Conservation (phyloP, 1,140 invertebrate genomes). For the Leptinotarsa undecemlineata region DNA sequence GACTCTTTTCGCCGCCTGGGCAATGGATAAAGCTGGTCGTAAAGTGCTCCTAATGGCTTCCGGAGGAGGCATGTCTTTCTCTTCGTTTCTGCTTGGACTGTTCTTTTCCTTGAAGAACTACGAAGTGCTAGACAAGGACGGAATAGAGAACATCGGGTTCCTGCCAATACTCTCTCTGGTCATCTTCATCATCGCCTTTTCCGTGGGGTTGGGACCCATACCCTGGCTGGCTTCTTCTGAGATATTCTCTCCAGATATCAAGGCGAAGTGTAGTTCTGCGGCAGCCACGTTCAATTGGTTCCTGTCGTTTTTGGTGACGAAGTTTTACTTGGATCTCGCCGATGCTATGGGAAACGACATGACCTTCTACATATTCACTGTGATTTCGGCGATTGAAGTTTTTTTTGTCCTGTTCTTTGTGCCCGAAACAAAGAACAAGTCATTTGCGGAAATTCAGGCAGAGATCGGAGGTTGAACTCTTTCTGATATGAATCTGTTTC, state of each 20-base stretch:
- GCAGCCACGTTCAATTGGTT: constrained; percentile 80
- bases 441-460: constrained; percentile 72
- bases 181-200: constrained; percentile 78
- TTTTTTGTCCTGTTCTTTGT: constrained; percentile 67
- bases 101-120: constrained; percentile 62
- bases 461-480: constrained; percentile 55
- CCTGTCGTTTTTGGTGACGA: constrained; percentile 82
- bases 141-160: constrained; percentile 56
- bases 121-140: constrained; percentile 37
- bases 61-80: constrained; percentile 65
- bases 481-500: too few species aligned
- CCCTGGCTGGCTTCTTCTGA: constrained; percentile 80
- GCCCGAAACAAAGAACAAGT: constrained; percentile 79
- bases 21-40: constrained; percentile 72
- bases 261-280: constrained; percentile 74
- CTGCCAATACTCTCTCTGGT: constrained; percentile 74
- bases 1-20: constrained; percentile 64
- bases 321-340: constrained; percentile 64
- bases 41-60: constrained; percentile 72
- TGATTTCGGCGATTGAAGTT: constrained; percentile 64
- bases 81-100: constrained; percentile 68
- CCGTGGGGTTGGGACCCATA: constrained; percentile 78
- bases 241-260: constrained; percentile 75
- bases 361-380: constrained; percentile 69
- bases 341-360: constrained; percentile 56